Base-by-base conservation (phyloP, 2,113 vertebrate genomes). In the Limanda limanda region DNA sequence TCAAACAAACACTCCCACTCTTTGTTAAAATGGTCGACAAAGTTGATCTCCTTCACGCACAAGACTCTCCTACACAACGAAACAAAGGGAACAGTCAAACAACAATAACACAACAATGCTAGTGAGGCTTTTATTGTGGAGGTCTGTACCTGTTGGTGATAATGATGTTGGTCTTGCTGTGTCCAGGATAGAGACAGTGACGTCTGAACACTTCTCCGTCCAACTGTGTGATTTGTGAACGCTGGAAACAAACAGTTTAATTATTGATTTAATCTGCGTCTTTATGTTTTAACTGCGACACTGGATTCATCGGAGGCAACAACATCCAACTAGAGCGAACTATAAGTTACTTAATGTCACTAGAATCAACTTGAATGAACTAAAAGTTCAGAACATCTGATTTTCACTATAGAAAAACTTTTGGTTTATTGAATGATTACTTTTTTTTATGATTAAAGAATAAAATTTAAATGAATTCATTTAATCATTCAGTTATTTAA, bases 1-100 rank as follows among this genome's bases (percentile, higher is more conserved):
- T 99, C 96, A 87, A 95, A 97, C 23, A 91, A 81, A 87, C 93
- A 95, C 73, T 97, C 95, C 98, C 97, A 99, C 66, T 98, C 98
- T 83, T 92, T 91, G 56, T 78, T 96, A 85, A 97, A 94, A 68
- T 97, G 96, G 17, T 95, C 94, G 5, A 99, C 88, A 68, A 98
- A 95, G 83, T 99, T 97, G 25, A 98, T 91, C 91, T 99, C 96
- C 87, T 97, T 99, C 64, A 98, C 60, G 79, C 87, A 95, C 51
- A 99, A 74, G 9, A 99, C 95, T 77, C 98, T 95, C 94, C 98
- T 99, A 25, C 71, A 92, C 8, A 66, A 62, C 13, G 20, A 78
- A 11, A 78, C 40, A 55, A 1, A n/a, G 4, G 6, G 58, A 3
- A 17, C 54, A 56, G 4, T 10, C 7, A 20, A 17, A 42, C 25